A percentile compares a stretch with the other conserved stretches of the same genome.
Conservation (phyloP, 2,113 vertebrate species). For the Archocentrus centrarchus region DNA sequence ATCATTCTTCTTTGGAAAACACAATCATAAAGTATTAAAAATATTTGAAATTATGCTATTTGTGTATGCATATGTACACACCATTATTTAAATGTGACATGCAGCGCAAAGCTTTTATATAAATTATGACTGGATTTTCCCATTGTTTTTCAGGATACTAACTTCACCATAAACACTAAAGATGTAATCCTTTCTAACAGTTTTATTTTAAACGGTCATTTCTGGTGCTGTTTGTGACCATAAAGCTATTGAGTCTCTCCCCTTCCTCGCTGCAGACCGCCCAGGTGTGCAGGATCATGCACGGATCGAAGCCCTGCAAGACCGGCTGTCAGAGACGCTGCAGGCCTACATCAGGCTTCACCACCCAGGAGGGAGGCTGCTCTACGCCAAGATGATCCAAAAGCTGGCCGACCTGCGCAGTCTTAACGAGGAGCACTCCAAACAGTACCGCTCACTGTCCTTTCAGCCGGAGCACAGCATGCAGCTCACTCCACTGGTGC, state of each 20-base stretch:
- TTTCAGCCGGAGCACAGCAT: slow-evolving; percentile 93
- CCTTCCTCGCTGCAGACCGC: slow-evolving; percentile 83
- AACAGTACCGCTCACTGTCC: slow-evolving; percentile 94
- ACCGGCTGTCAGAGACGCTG: slow-evolving; percentile 89
- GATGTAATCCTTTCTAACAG: background rate
- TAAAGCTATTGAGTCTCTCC: background rate
- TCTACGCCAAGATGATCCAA: slow-evolving; percentile 99
- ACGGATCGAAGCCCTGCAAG: slow-evolving; percentile 91
- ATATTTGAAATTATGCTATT: background rate
- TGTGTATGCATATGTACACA: background rate
- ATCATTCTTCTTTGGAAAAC: background rate
- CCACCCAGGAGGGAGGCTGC: slow-evolving; percentile 88
- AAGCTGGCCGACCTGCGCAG: slow-evolving; percentile 95
- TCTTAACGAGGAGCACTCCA: slow-evolving; percentile 97
- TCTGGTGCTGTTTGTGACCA: background rate
- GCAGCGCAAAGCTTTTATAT: background rate
- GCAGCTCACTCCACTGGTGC: slow-evolving; percentile 95
- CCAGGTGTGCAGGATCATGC: slow-evolving; percentile 90
- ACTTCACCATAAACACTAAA: background rate
- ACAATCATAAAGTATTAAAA: too few relatives aligned
- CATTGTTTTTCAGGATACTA: background rate
- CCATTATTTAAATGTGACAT: background rate
- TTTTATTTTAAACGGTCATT: background rate
- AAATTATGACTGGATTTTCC: background rate
- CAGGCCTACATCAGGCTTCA: slow-evolving; percentile 93